Evolutionary conservation across 2,888 invertebrate genomes (phyloP).

Genomic region (Drosophila rellima): DNA sequence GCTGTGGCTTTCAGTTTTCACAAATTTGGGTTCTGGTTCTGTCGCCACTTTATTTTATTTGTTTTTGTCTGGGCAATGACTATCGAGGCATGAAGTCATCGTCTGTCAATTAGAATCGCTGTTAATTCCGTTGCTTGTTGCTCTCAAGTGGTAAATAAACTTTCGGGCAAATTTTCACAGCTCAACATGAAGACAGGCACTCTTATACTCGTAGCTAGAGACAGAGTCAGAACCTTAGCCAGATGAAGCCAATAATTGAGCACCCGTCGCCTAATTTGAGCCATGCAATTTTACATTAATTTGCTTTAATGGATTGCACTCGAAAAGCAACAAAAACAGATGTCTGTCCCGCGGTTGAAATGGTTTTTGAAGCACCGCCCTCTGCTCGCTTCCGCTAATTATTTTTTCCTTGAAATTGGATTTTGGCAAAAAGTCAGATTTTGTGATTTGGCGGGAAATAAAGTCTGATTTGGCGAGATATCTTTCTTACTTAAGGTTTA

Average conservation of each 20-base stretch:
- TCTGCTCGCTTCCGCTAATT: too few species aligned
- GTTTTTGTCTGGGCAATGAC: slow-evolving; percentile 47
- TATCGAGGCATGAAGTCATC: slow-evolving; percentile 33
- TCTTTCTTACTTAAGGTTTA: too few species aligned
- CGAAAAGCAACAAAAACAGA: slow-evolving; percentile 33
- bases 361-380: slow-evolving; percentile 1
- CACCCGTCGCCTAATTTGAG: slow-evolving; percentile 39
- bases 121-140: slow-evolving; percentile 49
- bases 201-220: not conserved
- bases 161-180: slow-evolving; percentile 42
- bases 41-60: slow-evolving; percentile 62
- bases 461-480: too few species aligned
- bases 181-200: slow-evolving; percentile 17
- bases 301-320: slow-evolving; percentile 61
- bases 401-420: too few species aligned
- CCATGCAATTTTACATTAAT: slow-evolving; percentile 51
- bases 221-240: not conserved
- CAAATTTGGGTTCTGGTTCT: slow-evolving; percentile 22
- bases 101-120: slow-evolving; percentile 35
- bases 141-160: slow-evolving; percentile 62
- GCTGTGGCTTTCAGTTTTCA: slow-evolving; percentile 7
- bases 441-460: too few species aligned
- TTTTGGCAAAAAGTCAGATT: too few species aligned
- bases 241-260: slow-evolving; percentile 49
- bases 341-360: slow-evolving; percentile 1